A percentile compares a stretch with the other conserved stretches of the same genome.
These are phyloP conservation scores for Cichlasoma orientale DNA, from an alignment of 2,797 vertebrate species.

Conservation along the genomic window DNA sequence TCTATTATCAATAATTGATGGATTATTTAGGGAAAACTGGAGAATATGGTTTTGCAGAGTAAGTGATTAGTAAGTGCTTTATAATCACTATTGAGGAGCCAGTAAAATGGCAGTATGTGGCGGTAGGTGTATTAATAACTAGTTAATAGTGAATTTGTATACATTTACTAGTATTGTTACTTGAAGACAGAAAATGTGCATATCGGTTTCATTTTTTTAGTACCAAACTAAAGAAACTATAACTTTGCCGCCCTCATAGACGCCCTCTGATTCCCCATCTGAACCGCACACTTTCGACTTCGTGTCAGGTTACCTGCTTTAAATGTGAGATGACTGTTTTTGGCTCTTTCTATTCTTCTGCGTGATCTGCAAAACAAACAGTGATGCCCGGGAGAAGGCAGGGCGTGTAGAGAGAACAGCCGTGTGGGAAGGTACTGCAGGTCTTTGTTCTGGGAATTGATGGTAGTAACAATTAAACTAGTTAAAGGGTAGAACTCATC, in stretches of 20 bases:
- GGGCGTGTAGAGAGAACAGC: neutral
- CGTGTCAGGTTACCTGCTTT: neutral
- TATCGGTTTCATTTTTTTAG: constrained; percentile 8
- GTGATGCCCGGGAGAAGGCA: neutral
- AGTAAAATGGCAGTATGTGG: neutral
- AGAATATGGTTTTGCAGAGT: neutral
- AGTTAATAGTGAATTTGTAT: neutral
- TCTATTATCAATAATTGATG: neutral
- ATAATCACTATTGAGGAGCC: neutral
- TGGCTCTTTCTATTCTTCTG: constrained; percentile 15
- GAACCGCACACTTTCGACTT: constrained; percentile 46
- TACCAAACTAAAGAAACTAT: constrained; percentile 18
- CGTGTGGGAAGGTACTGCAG: neutral
- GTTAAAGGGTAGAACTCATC: neutral
- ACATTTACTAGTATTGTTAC: neutral
- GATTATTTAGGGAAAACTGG: neutral
- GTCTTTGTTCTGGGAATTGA: constrained; percentile 4
- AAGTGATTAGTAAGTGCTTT: neutral
- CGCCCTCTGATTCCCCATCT: constrained; percentile 22
- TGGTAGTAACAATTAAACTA: neutral
- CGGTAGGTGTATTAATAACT: neutral
- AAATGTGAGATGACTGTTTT: neutral
- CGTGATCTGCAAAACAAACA: constrained; percentile 17
- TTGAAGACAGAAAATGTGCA: neutral
- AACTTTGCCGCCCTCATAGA: constrained; percentile 17